Evolutionary conservation across 2,888 invertebrate genomes (phyloP).

Genomic region (Drosophila nigricruria): DNA sequence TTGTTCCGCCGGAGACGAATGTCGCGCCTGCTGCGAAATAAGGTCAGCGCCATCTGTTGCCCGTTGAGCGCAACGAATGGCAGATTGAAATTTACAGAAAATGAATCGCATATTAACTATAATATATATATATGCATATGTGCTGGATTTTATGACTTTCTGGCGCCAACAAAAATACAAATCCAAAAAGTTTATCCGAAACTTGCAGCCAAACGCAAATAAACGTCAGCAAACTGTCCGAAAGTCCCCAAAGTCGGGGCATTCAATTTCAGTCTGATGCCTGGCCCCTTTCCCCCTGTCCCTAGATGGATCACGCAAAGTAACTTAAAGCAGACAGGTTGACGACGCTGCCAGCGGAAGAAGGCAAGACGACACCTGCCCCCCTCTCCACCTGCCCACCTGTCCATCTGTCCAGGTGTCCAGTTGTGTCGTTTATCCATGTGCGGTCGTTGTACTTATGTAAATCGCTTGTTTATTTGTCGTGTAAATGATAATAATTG

Average conservation of each 20-base stretch:
- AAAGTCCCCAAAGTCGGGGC: background rate
- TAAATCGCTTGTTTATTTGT: constrained; percentile 53
- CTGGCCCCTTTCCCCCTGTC: background rate
- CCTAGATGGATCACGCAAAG: constrained; percentile 1
- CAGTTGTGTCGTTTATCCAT: background rate
- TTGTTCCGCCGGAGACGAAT: background rate
- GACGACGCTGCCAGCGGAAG: constrained; percentile 66
- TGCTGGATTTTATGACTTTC: constrained; percentile 28
- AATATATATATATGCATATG: background rate
- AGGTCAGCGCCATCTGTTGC: constrained; percentile 17
- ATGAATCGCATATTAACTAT: constrained; percentile 36
- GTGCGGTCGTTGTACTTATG: constrained; percentile 26
- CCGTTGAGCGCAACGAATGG: constrained; percentile 8
- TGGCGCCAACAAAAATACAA: constrained; percentile 48
- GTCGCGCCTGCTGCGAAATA: constrained; percentile 20
- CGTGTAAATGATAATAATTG: constrained; percentile 38
- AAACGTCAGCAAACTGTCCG: background rate
- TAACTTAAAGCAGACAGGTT: constrained; percentile 36
- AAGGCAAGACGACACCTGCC: constrained; percentile 61
- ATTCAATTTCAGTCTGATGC: constrained; percentile 38
- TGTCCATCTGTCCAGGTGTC: constrained; percentile 9
- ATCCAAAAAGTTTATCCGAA: background rate
- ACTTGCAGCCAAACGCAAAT: background rate
- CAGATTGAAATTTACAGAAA: constrained; percentile 5
- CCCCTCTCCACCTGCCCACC: constrained; percentile 12